A percentile compares a stretch with the other conserved stretches of the same genome.
These are phyloP conservation scores for Euleptes europaea DNA, from an alignment of 2,113 vertebrate genomes.

Conservation along the genomic window DNA sequence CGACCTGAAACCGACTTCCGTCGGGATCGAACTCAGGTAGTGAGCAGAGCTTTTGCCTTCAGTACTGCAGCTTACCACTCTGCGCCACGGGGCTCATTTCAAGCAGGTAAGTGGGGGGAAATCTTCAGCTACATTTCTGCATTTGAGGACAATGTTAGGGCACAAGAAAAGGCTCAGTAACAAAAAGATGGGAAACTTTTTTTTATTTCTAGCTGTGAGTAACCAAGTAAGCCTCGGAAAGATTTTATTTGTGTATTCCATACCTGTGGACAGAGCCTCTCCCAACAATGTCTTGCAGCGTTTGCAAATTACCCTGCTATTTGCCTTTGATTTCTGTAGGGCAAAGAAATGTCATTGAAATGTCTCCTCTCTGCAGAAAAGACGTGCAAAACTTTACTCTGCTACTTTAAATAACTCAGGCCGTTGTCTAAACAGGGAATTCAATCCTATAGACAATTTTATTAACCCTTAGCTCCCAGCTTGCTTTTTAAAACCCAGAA, in stretches of 20 bases:
- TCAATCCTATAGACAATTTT: background rate
- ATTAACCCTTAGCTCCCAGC: background rate
- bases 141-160: background rate
- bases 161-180: background rate
- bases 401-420: background rate
- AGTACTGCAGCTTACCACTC: too few relatives aligned
- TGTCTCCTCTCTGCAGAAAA: slow-evolving; percentile 25
- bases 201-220: background rate
- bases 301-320: slow-evolving; percentile 82
- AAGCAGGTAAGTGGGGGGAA: background rate
- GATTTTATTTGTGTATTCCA: slow-evolving; percentile 44
- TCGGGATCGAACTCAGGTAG: too few relatives aligned
- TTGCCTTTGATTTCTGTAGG: slow-evolving; percentile 83
- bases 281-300: slow-evolving; percentile 87
- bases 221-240: slow-evolving; percentile 18
- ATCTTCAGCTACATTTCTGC: background rate
- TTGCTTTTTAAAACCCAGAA: background rate
- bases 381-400: too few relatives aligned
- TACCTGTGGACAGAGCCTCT: slow-evolving; percentile 87
- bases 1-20: too few relatives aligned
- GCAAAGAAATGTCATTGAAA: slow-evolving; percentile 75
- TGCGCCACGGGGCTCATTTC: too few relatives aligned
- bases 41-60: too few relatives aligned
- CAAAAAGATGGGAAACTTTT: background rate
- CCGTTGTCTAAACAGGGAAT: background rate